These are phyloP conservation scores for Centroberyx gerrardi DNA, from an alignment of 2,797 vertebrate species.

Conservation along the genomic window DNA sequence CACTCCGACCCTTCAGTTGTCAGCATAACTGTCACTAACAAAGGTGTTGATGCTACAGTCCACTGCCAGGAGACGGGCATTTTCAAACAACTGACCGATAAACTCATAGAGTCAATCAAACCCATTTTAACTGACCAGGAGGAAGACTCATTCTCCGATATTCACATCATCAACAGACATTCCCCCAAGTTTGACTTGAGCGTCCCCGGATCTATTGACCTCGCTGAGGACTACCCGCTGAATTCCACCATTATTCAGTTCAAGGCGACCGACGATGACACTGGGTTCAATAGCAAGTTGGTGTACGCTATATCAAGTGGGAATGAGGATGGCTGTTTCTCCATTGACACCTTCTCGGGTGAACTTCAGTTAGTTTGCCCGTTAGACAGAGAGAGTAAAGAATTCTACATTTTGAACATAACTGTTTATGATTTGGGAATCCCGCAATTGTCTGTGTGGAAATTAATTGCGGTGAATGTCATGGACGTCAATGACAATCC, in stretches of 20 bases:
- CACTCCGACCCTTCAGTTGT: constrained; percentile 88
- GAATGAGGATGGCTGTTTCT: constrained; percentile 94
- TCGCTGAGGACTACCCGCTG: constrained; percentile 87
- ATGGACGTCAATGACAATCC: constrained; percentile 94
- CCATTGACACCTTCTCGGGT: constrained; percentile 91
- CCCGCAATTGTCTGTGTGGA: constrained; percentile 94
- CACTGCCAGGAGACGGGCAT: constrained; percentile 92
- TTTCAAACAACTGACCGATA: constrained; percentile 89
- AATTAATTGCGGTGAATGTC: constrained; percentile 91
- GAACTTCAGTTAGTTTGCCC: constrained; percentile 88
- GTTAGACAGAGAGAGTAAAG: constrained; percentile 92
- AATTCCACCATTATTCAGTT: constrained; percentile 88
- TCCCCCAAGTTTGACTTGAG: constrained; percentile 89
- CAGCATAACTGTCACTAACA: constrained; percentile 88
- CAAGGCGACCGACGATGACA: constrained; percentile 90
- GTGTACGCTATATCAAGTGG: constrained; percentile 93
- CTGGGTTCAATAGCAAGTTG: constrained; percentile 91
- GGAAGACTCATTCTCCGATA: constrained; percentile 89
- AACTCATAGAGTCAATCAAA: constrained; percentile 92
- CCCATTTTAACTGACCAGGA: constrained; percentile 84
- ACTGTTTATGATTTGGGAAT: constrained; percentile 93
- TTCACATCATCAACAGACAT: constrained; percentile 91
- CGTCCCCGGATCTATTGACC: constrained; percentile 90
- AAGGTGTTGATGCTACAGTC: constrained; percentile 80
- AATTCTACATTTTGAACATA: constrained; percentile 95